Conservation (phyloP, 2,888 invertebrate species). For the Napeogenes sylphis region DNA sequence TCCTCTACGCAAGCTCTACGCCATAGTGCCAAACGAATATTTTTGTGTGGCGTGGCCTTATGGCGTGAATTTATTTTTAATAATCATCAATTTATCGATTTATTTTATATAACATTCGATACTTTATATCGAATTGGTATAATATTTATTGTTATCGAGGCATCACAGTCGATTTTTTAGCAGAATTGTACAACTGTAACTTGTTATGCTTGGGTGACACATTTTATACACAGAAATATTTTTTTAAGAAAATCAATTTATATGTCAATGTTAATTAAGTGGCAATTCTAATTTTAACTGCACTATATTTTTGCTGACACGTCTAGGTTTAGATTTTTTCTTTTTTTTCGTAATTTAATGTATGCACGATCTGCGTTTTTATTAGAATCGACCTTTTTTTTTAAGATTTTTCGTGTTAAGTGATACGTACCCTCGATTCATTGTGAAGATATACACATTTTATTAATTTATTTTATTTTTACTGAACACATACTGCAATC, state of each 20-base stretch:
- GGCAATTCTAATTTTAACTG: slow-evolving; percentile 73
- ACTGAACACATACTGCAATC: slow-evolving; percentile 31
- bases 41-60: slow-evolving; percentile 2
- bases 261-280: slow-evolving; percentile 74
- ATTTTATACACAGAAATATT: slow-evolving; percentile 77
- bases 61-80: slow-evolving; percentile 21
- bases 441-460: slow-evolving; percentile 46
- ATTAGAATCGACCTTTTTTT: slow-evolving; percentile 60
- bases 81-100: slow-evolving; percentile 15
- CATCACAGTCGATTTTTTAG: slow-evolving; percentile 38
- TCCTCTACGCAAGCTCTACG: slow-evolving; percentile 10
- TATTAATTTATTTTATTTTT: slow-evolving; percentile 55
- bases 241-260: slow-evolving; percentile 72
- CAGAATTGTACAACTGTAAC: slow-evolving; percentile 49
- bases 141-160: slow-evolving; percentile 18
- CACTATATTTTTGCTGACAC: slow-evolving; percentile 77
- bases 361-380: slow-evolving; percentile 77
- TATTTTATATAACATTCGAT: slow-evolving; percentile 18
- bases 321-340: slow-evolving; percentile 66
- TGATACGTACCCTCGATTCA: slow-evolving; percentile 46
- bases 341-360: slow-evolving; percentile 69
- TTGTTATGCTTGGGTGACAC: slow-evolving; percentile 73
- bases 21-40: background rate
- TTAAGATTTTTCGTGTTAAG: slow-evolving; percentile 48
- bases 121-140: slow-evolving; percentile 10